Conservation (phyloP, 37 sponge, comb jelly and placozoan genomes). For the Theonella swinhoei region DNA sequence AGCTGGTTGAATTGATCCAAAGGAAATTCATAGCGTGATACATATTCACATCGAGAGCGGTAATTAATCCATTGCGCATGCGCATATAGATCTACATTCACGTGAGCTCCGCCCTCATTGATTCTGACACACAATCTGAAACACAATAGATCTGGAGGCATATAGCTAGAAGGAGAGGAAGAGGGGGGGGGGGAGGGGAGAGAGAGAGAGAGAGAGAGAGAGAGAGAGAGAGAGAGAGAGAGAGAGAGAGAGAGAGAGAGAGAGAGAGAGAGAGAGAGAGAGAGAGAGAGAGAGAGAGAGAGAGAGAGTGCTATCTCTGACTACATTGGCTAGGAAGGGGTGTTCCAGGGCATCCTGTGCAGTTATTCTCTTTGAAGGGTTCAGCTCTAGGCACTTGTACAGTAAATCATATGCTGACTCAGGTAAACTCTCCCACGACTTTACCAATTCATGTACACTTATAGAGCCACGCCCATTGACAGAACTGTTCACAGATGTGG, state of each 20-base stretch:
- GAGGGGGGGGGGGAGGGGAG: neutral
- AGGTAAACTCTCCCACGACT: constrained; percentile 48
- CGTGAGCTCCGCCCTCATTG: too few relatives aligned
- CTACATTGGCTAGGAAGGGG: constrained; percentile 53
- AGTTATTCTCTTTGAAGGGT: constrained; percentile 73
- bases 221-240: constrained; percentile 22
- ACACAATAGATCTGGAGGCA: neutral
- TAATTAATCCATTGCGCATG: too few relatives aligned
- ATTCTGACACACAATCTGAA: too few relatives aligned
- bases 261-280: constrained; percentile 1
- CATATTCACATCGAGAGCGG: too few relatives aligned
- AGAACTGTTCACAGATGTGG: neutral
- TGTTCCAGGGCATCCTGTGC: constrained; percentile 80
- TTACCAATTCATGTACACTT: neutral
- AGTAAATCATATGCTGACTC: constrained; percentile 81
- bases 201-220: constrained; percentile 25
- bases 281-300: constrained; percentile 13
- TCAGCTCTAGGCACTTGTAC: constrained; percentile 74
- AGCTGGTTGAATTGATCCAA: too few relatives aligned
- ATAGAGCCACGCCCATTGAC: neutral
- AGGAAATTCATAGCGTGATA: too few relatives aligned
- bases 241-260: constrained; percentile 13
- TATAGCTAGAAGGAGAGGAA: constrained; percentile 5
- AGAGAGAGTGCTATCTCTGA: neutral
- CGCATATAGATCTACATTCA: too few relatives aligned